Evolutionary conservation across 2,888 invertebrate species (phyloP).

Genomic region (Neoitamus cyanurus): DNA sequence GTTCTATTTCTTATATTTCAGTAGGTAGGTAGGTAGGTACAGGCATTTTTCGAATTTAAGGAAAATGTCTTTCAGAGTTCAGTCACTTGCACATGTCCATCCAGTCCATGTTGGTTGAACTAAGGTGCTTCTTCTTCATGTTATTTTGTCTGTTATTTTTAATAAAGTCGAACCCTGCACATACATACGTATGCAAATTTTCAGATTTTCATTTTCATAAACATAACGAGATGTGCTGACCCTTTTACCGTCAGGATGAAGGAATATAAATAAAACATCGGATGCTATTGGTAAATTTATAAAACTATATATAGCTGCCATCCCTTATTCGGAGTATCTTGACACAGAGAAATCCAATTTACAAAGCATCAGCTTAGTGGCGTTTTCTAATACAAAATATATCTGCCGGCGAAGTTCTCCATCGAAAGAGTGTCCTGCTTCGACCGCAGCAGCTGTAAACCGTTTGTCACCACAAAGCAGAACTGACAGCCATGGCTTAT

Average conservation of each 20-base stretch:
- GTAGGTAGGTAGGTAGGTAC: too few relatives aligned
- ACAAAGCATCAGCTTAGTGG: neutral
- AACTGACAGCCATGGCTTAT: constrained; percentile 5
- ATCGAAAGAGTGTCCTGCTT: neutral
- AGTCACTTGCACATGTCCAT: too few relatives aligned
- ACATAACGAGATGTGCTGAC: neutral
- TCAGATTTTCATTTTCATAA: too few relatives aligned
- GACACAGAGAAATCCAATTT: neutral
- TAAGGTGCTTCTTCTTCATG: too few relatives aligned
- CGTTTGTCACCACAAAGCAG: neutral
- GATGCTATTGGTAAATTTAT: neutral
- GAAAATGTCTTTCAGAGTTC: too few relatives aligned
- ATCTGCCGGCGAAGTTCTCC: neutral
- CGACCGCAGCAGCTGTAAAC: neutral
- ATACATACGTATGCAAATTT: too few relatives aligned
- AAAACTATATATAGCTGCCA: neutral
- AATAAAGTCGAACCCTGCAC: too few relatives aligned
- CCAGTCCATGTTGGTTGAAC: too few relatives aligned
- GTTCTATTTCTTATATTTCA: too few relatives aligned
- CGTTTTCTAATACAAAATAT: neutral
- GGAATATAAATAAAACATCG: neutral
- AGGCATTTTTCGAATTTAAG: too few relatives aligned
- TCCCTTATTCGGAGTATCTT: neutral
- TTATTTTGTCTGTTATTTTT: too few relatives aligned
- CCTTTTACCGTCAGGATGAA: neutral